Percentiles rank a stretch among this genome's conserved stretches.
Conservation (phyloP, 1,140 invertebrate genomes). For the Aphidius ervi region DNA sequence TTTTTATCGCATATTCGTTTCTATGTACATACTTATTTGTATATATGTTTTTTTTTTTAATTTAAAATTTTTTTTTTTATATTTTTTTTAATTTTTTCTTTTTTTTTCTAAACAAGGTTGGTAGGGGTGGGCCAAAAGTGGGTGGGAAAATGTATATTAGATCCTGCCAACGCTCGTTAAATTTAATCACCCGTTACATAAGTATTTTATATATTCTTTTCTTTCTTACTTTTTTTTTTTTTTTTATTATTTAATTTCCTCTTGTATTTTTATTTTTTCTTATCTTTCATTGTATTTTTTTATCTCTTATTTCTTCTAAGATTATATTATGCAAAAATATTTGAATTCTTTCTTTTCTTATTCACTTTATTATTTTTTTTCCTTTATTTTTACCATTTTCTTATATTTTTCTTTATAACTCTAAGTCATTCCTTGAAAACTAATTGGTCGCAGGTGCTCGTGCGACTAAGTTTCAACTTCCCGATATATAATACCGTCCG, state of each 20-base stretch:
- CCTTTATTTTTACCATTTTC: conserved; percentile 13
- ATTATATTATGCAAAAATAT: conserved; percentile 45
- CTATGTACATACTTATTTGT: conserved; percentile 35
- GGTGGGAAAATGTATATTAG: conserved; percentile 30
- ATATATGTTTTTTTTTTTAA: conserved; percentile 11
- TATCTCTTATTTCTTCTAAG: conserved; percentile 22
- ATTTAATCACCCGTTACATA: conserved; percentile 36
- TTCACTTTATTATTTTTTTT: conserved; percentile 13
- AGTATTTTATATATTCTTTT: conserved; percentile 34
- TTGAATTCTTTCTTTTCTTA: conserved; percentile 31
- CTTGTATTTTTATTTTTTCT: conserved; percentile 1
- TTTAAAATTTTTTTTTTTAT: too few relatives aligned
- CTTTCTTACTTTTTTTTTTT: conserved; percentile 23
- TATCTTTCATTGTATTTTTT: conserved; percentile 16
- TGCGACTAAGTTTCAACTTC: conserved; percentile 17
- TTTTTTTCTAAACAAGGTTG: conserved; percentile 31
- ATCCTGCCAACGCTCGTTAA: conserved; percentile 38
- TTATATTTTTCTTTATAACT: conserved; percentile 15
- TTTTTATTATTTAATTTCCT: conserved; percentile 17
- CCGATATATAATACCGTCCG: conserved; percentile 2
- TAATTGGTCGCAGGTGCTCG: conserved; percentile 31
- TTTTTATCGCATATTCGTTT: conserved; percentile 23
- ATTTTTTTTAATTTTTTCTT: conserved; percentile 19
- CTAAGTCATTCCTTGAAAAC: conserved; percentile 25
- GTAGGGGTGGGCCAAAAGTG: conserved; percentile 16